Percentiles rank a stretch among this genome's conserved stretches.
Evolutionary conservation across 2,113 vertebrate genomes (phyloP).

Genomic region (Raja brachyura): DNA sequence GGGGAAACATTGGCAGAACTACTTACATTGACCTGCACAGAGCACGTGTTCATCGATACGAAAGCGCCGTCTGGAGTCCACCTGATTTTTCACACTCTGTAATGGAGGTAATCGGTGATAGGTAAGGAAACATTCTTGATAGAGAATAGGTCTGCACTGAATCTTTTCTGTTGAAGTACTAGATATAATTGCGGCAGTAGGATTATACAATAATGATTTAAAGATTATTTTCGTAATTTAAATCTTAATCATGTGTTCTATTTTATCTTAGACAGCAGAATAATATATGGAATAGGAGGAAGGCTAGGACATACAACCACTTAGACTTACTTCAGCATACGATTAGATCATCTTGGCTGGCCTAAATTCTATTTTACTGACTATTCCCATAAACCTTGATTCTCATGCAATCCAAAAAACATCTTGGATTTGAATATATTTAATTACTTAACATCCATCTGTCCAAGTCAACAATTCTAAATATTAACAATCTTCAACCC

Average conservation of each 20-base stretch:
- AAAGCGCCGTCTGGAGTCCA: constrained; percentile 70
- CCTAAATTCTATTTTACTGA: no score
- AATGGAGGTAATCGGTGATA: constrained; percentile 62
- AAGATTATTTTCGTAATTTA: neutral
- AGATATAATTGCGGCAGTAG: neutral
- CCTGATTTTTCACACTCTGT: constrained; percentile 57
- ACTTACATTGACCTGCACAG: constrained; percentile 77
- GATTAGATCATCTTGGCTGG: no score
- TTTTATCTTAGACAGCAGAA: neutral
- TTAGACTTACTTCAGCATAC: no score
- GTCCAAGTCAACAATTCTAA: no score
- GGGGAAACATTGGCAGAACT: constrained; percentile 78
- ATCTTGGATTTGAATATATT: no score
- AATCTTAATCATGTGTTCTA: neutral
- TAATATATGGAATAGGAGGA: no score
- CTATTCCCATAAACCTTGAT: no score
- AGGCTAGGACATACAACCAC: no score
- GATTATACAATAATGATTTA: neutral
- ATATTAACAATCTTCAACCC: no score
- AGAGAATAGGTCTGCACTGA: neutral
- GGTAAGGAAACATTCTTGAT: constrained; percentile 51
- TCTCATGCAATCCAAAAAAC: no score
- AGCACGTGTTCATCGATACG: constrained; percentile 63
- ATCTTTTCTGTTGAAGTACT: neutral
- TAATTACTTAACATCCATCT: no score